Percentiles rank a stretch among this genome's conserved stretches.
phyloP scores from a whole-genome alignment of 2,888 invertebrate species.

The Cephus pulcher region DNA sequence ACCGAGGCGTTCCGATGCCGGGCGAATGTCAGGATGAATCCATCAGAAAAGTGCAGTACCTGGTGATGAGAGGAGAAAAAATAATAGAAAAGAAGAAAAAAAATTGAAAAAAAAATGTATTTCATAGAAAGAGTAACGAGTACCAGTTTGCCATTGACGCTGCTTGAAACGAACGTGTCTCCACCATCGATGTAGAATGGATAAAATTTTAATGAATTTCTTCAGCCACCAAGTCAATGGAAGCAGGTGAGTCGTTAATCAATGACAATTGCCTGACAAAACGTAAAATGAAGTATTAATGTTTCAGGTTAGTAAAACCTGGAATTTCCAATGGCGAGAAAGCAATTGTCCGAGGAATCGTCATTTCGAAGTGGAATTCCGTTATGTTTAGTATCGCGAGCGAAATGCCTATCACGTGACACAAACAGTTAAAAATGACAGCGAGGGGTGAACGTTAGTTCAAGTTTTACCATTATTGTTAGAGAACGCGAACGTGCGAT shows the following conservation, averaged over 20 bases:
- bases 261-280: not conserved
- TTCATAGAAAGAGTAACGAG: not conserved
- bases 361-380: not conserved
- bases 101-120: not conserved
- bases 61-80: constrained; percentile 55
- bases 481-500: not conserved
- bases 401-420: not conserved
- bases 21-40: constrained; percentile 66
- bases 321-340: not conserved
- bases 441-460: not conserved
- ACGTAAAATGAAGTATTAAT: not conserved
- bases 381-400: not conserved
- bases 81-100: constrained; percentile 2
- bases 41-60: constrained; percentile 66
- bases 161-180: not conserved
- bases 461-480: not conserved
- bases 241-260: not conserved
- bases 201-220: not conserved
- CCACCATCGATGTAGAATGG: not conserved
- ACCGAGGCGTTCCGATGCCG: constrained; percentile 67
- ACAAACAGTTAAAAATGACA: not conserved
- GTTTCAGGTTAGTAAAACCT: not conserved
- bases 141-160: not conserved
- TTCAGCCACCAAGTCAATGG: not conserved
- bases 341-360: not conserved